Percentiles rank a stretch among this genome's conserved stretches.
Conservation (phyloP, 2,797 vertebrate genomes). For the Masticophis lateralis region DNA sequence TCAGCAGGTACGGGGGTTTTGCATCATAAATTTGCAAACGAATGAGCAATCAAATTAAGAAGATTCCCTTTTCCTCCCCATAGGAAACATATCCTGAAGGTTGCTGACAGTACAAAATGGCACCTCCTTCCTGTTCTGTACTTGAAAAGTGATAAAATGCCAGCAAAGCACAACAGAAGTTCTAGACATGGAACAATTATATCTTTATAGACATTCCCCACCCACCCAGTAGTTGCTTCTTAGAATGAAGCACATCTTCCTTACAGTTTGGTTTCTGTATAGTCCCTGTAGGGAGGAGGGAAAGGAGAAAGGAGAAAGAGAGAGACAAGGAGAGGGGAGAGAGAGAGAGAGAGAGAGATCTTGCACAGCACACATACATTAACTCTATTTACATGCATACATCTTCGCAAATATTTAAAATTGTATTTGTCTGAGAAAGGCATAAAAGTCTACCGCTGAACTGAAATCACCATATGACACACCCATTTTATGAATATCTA, state of each 20-base stretch:
- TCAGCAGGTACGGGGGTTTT: background rate
- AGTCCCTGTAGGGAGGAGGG: background rate
- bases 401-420: background rate
- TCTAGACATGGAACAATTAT: background rate
- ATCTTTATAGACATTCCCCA: background rate
- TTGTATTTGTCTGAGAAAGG: background rate
- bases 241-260: background rate
- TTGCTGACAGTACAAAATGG: background rate
- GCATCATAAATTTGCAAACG: background rate
- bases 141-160: background rate
- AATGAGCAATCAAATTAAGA: background rate
- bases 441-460: background rate
- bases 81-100: background rate
- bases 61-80: background rate
- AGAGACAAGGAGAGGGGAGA: background rate
- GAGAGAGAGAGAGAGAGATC: background rate
- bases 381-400: background rate
- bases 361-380: background rate
- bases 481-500: background rate
- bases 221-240: background rate
- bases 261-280: background rate
- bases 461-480: background rate
- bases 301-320: too few species aligned
- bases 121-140: background rate
- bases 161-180: background rate